Conservation (phyloP, 2,113 vertebrate genomes). For the Rhabdornis inornatus region DNA sequence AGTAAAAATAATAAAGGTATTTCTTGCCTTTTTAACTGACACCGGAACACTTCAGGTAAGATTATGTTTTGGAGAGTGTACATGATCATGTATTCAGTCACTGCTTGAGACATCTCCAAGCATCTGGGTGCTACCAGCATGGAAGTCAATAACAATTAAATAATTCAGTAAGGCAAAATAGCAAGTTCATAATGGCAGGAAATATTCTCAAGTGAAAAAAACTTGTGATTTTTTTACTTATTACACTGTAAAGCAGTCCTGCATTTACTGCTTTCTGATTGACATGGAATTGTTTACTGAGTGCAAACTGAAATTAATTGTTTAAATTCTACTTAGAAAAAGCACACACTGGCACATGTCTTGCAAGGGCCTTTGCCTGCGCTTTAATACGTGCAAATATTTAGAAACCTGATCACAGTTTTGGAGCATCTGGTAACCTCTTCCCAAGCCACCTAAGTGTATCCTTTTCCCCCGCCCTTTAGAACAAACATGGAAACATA, state of each 20-base stretch:
- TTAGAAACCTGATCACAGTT: not conserved
- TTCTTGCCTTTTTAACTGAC: not conserved
- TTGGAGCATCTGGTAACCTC: not conserved
- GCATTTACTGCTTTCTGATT: not conserved
- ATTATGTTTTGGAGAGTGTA: not conserved
- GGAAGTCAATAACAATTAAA: not conserved
- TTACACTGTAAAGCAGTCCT: not conserved
- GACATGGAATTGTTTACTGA: not conserved
- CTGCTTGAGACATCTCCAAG: not conserved
- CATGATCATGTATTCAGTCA: not conserved
- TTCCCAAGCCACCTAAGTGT: not conserved
- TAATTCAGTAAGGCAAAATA: not conserved
- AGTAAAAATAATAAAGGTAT: not conserved
- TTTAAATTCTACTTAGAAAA: not conserved
- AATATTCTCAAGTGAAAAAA: not conserved
- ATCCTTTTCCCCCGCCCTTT: not conserved
- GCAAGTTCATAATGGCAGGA: not conserved
- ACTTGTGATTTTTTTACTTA: rapidly evolving
- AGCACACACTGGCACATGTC: not conserved
- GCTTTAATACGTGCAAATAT: not conserved
- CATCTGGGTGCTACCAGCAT: not conserved
- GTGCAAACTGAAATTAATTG: not conserved
- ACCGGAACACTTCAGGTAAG: not conserved
- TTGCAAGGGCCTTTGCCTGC: not conserved
- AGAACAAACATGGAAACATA: not conserved